Evolutionary conservation across 1,140 invertebrate genomes (phyloP).

Genomic region (Zaprionus capensis): DNA sequence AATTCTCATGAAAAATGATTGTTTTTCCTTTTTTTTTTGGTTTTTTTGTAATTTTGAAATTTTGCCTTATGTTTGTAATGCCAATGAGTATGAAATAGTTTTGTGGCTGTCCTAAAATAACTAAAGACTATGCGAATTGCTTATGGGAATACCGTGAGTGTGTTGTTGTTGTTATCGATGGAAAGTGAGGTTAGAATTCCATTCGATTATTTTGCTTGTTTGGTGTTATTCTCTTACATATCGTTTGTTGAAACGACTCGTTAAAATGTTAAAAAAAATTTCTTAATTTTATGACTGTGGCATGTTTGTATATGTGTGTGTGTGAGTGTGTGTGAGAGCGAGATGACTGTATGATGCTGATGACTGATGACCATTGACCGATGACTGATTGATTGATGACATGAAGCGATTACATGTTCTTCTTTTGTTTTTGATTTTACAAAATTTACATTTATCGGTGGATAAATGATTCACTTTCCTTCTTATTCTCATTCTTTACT

Average conservation of each 20-base stretch:
- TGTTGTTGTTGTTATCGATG: constrained; percentile 8
- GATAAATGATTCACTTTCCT: constrained; percentile 39
- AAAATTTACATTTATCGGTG: constrained; percentile 43
- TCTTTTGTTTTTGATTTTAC: constrained; percentile 24
- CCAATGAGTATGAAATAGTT: constrained; percentile 60
- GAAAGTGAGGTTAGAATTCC: constrained; percentile 26
- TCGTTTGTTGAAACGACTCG: constrained; percentile 18
- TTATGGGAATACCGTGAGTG: constrained; percentile 49
- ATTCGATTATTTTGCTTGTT: constrained; percentile 45
- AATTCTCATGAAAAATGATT: constrained; percentile 65
- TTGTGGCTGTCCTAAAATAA: constrained; percentile 70
- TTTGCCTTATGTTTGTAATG: constrained; percentile 25
- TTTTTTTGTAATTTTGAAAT: constrained; percentile 22
- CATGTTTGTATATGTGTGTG: constrained; percentile 40
- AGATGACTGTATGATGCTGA: constrained; percentile 25
- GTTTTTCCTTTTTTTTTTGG: constrained; percentile 45
- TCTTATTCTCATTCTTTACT: not conserved
- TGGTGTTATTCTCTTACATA: constrained; percentile 70
- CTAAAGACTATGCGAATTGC: constrained; percentile 38
- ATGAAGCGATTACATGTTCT: constrained; percentile 45
- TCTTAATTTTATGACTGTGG: constrained; percentile 41
- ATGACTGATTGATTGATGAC: constrained; percentile 45
- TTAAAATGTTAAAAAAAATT: constrained; percentile 11
- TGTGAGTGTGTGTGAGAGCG: constrained; percentile 27
- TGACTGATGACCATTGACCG: constrained; percentile 37